Evolutionary conservation across 92 coral and sea anemone genomes (phyloP), one percentile per base, ranked within the genome.

Genomic region (Epizoanthus illoricatus): DNA sequence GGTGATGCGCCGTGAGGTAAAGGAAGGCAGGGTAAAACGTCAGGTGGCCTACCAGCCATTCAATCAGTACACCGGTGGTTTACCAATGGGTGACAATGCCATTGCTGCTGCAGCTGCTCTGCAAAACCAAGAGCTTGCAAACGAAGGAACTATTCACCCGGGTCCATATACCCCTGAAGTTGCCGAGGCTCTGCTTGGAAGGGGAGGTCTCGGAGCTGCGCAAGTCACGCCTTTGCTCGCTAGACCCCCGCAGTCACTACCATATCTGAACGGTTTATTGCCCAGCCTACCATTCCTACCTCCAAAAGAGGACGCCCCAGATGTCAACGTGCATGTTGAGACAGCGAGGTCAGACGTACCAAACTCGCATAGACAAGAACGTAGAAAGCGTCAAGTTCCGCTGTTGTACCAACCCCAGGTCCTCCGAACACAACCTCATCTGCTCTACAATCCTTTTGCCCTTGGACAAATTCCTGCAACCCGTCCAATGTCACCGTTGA

Each of bases 291-390:
- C 80, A 61, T 33, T 63, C 4, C 49, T 62, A 28, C 49, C 73
- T 73, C 73, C 85, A 68, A 76, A 75, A 84, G 67, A 63, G 24
- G 64, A 74, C 64, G 72, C 85, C 39, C 80, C 92, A 75, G 68
- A 19, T 81, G 75, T 85, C 69, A 62, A 58, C 15, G 94, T 97
- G 36, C 97, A 94, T 80, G 94, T 97, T 9, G 94, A 93, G 74
- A 97, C 99, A 47, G 85, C 94, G 4, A 91, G 90, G 78, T 97
- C 99, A 12, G 60, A 79, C 13, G 89, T 97, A 47, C 94, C 99
- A 20, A 73, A 57, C 71, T 60, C 60, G 54, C 5, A 43, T 18
- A 58, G 42, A 69, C 63, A 28, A 18, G 16, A 40, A 63, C 92
- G 92, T 28, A 65, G 43, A 41, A 90, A 76, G 65, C 81, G 97